Conservation (phyloP, 2,888 invertebrate genomes). For the Phyllotreta cruciferae region DNA sequence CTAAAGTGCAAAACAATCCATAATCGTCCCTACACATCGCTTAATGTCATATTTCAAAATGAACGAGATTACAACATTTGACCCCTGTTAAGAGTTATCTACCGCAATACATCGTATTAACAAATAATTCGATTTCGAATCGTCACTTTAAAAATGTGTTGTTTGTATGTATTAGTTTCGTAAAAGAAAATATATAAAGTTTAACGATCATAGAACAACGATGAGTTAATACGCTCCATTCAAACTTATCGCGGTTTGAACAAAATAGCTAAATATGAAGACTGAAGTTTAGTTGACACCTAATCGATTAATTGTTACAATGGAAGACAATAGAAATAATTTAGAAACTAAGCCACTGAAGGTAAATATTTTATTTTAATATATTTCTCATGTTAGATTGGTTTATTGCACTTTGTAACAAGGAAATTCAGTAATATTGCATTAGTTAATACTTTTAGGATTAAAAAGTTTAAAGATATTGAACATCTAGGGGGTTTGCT, state of each 20-base stretch:
- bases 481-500: too few species aligned
- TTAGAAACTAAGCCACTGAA: background rate
- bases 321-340: background rate
- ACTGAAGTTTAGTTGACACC: background rate
- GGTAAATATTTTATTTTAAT: too few species aligned
- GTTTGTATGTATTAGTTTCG: background rate
- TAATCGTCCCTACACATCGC: background rate
- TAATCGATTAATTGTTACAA: background rate
- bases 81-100: conserved; percentile 15
- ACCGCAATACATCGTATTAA: conserved; percentile 8
- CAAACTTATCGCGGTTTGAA: background rate
- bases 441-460: too few species aligned
- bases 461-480: too few species aligned
- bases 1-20: conserved; percentile 1
- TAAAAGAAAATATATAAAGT: background rate
- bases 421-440: too few species aligned
- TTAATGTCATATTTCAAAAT: conserved; percentile 15
- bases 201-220: conserved; percentile 4
- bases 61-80: conserved; percentile 13
- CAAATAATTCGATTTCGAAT: background rate
- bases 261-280: background rate
- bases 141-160: conserved; percentile 5
- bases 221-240: background rate
- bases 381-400: too few species aligned
- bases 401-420: too few species aligned